phyloP scores from a whole-genome alignment of 2,888 invertebrate genomes.

The Calephelis perditalis region DNA sequence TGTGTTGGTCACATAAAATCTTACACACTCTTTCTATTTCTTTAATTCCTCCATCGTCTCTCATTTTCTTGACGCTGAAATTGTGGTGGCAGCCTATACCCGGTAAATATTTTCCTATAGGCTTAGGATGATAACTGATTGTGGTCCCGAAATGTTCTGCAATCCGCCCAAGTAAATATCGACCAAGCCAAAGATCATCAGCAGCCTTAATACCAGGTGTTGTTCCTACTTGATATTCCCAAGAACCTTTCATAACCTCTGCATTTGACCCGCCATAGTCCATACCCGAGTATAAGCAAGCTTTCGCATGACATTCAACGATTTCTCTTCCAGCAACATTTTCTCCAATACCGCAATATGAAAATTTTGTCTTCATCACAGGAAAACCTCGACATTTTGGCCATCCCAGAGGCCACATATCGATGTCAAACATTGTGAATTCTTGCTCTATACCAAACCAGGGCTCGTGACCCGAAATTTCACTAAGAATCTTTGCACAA shows the following conservation, averaged over 20 bases:
- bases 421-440: slow-evolving; percentile 90
- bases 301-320: slow-evolving; percentile 90
- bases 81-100: slow-evolving; percentile 94
- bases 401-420: slow-evolving; percentile 93
- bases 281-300: slow-evolving; percentile 95
- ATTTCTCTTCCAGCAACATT: slow-evolving; percentile 96
- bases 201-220: slow-evolving; percentile 89
- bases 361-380: slow-evolving; percentile 85
- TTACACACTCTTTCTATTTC: slow-evolving; percentile 95
- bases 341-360: slow-evolving; percentile 96
- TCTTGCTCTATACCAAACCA: slow-evolving; percentile 97
- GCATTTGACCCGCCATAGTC: slow-evolving; percentile 95
- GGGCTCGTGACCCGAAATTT: slow-evolving; percentile 80
- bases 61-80: slow-evolving; percentile 92
- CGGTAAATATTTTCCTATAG: slow-evolving; percentile 89
- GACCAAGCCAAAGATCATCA: slow-evolving; percentile 92
- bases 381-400: slow-evolving; percentile 94
- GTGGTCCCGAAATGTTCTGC: slow-evolving; percentile 91
- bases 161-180: slow-evolving; percentile 88
- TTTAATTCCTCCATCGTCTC: slow-evolving; percentile 83
- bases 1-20: slow-evolving; percentile 60
- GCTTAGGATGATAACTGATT: slow-evolving; percentile 84
- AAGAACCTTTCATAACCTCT: slow-evolving; percentile 98
- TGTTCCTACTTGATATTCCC: slow-evolving; percentile 95
- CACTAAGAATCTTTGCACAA: slow-evolving; percentile 79